phyloP scores from a whole-genome alignment of 2,797 vertebrate genomes.

The Luscinia megarhynchos region DNA sequence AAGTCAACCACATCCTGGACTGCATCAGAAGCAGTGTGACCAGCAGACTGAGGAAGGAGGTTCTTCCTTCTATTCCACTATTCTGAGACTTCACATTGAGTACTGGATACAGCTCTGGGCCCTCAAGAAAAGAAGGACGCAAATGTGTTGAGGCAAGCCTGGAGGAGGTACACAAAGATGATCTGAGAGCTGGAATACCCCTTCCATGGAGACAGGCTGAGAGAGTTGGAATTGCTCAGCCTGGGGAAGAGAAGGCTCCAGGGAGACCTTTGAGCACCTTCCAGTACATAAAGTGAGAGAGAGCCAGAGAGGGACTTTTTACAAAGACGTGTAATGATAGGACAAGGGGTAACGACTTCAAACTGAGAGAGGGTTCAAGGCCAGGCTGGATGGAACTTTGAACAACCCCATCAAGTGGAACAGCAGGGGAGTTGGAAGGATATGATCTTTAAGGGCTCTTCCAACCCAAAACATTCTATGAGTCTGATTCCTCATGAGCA shows the following conservation, averaged over 20 bases:
- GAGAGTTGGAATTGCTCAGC: not conserved
- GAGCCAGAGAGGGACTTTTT: not conserved
- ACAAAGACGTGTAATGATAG: not conserved
- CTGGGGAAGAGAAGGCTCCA: not conserved
- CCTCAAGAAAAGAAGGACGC: not conserved
- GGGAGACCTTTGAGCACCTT: not conserved
- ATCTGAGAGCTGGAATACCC: not conserved
- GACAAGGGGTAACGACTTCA: not conserved
- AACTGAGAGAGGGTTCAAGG: not conserved
- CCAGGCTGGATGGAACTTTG: not conserved
- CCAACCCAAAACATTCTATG: not conserved
- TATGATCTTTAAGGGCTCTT: not conserved
- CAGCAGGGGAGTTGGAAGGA: fast-evolving
- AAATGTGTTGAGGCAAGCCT: not conserved
- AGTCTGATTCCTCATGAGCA: not conserved
- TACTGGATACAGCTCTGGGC: not conserved
- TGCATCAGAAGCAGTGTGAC: not conserved
- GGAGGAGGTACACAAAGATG: not conserved
- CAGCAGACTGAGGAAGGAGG: not conserved
- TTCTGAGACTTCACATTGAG: not conserved
- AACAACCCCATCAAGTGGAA: not conserved
- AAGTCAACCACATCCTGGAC: not conserved
- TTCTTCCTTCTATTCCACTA: not conserved
- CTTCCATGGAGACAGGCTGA: not conserved
- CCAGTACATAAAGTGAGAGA: not conserved